Conservation (phyloP, 2,888 invertebrate species). For the Chrysina gloriosa region DNA sequence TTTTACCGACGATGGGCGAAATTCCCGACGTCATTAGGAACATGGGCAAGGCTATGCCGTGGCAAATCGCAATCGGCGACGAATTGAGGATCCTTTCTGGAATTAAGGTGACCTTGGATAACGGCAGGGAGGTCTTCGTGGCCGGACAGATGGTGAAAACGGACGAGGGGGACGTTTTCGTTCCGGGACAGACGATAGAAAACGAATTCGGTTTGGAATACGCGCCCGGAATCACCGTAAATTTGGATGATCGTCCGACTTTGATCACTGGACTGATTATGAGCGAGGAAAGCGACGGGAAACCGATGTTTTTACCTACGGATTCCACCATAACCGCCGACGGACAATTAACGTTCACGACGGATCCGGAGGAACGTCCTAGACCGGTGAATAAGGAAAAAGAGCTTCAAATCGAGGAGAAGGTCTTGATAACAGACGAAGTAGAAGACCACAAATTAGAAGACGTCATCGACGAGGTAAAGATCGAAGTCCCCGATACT, state of each 20-base stretch:
- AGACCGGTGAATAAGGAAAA: conserved; percentile 53
- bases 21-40: conserved; percentile 73
- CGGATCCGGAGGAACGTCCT: conserved; percentile 60
- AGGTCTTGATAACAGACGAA: conserved; percentile 20
- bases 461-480: conserved; percentile 24
- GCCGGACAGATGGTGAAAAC: conserved; percentile 79
- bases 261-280: conserved; percentile 81
- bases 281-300: conserved; percentile 69
- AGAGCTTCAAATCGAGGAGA: conserved; percentile 34
- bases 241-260: conserved; percentile 75
- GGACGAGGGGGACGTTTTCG: conserved; percentile 76
- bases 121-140: conserved; percentile 77
- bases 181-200: conserved; percentile 80
- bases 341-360: conserved; percentile 63
- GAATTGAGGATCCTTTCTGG: conserved; percentile 57
- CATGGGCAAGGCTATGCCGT: conserved; percentile 70
- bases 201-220: conserved; percentile 77
- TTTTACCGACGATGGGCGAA: conserved; percentile 73
- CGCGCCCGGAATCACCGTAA: conserved; percentile 79
- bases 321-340: conserved; percentile 72
- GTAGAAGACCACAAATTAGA: conserved; percentile 7
- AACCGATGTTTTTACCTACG: conserved; percentile 77
- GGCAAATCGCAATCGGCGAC: conserved; percentile 67
- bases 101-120: conserved; percentile 67
- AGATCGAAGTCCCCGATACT: conserved; percentile 29